Percentiles rank a stretch among this genome's conserved stretches.
Conservation (phyloP, 2,113 vertebrate species). For the Sardina pilchardus region DNA sequence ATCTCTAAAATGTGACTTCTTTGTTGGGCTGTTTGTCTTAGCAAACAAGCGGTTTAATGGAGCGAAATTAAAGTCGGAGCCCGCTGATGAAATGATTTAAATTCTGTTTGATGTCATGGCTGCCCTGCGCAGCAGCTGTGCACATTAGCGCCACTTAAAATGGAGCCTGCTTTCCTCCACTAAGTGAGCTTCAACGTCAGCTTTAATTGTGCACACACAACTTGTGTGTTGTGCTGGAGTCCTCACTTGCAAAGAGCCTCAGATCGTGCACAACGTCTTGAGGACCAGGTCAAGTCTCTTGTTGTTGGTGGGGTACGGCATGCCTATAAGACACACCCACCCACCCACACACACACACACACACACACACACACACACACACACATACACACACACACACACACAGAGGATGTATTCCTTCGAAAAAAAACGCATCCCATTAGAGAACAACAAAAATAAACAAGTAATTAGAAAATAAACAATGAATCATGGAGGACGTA, state of each 20-base stretch:
- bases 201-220: neutral
- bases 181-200: neutral
- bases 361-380: too few relatives aligned
- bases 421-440: too few relatives aligned
- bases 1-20: conserved; percentile 19
- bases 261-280: neutral
- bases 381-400: too few relatives aligned
- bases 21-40: conserved; percentile 34
- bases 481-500: neutral
- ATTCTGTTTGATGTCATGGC: conserved; percentile 13
- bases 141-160: neutral
- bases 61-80: conserved; percentile 28
- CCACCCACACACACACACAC: neutral
- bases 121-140: neutral
- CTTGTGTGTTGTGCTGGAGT: neutral
- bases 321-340: neutral
- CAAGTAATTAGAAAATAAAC: too few relatives aligned
- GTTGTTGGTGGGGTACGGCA: too few relatives aligned
- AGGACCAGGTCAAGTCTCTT: neutral
- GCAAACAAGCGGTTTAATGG: conserved; percentile 35
- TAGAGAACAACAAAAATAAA: neutral
- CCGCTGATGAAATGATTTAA: neutral
- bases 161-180: neutral
- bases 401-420: neutral
- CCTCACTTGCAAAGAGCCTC: neutral